Conservation (phyloP, 2,113 vertebrate species). For the Plestiodon gilberti region DNA sequence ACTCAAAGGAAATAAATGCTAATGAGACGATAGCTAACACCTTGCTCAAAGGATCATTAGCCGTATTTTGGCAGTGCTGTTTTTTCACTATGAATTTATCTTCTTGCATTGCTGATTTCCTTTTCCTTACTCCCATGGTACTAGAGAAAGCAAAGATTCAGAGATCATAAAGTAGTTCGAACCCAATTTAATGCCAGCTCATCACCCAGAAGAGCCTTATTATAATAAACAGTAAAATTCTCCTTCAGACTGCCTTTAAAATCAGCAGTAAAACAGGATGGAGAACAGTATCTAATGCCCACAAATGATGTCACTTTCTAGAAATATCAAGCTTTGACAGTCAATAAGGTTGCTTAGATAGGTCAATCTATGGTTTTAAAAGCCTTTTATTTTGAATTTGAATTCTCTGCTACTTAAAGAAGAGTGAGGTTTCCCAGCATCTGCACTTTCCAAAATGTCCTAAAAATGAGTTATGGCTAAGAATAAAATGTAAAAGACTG, state of each 20-base stretch:
- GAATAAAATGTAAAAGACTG: not conserved
- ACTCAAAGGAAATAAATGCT: not conserved
- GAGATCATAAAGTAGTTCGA: not conserved
- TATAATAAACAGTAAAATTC: conserved; percentile 14
- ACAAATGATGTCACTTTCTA: conserved; percentile 30
- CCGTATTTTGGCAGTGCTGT: not conserved
- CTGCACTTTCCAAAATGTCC: not conserved
- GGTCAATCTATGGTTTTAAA: conserved; percentile 20
- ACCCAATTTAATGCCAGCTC: not conserved
- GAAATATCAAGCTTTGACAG: conserved; percentile 3
- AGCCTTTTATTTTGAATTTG: conserved; percentile 18
- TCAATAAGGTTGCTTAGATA: not conserved
- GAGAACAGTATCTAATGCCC: not conserved
- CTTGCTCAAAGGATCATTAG: not conserved
- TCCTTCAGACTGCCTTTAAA: conserved; percentile 9
- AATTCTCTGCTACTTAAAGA: not conserved
- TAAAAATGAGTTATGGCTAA: not conserved
- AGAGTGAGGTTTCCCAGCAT: not conserved
- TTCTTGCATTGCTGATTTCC: not conserved
- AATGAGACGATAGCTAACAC: not conserved
- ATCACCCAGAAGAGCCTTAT: not conserved
- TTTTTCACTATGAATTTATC: not conserved
- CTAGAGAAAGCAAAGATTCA: not conserved
- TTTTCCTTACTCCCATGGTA: not conserved
- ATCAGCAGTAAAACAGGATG: conserved; percentile 11